Evolutionary conservation across 2,888 invertebrate species (phyloP), one percentile per base, ranked within the genome.

Genomic region (Sicus ferrugineus): DNA sequence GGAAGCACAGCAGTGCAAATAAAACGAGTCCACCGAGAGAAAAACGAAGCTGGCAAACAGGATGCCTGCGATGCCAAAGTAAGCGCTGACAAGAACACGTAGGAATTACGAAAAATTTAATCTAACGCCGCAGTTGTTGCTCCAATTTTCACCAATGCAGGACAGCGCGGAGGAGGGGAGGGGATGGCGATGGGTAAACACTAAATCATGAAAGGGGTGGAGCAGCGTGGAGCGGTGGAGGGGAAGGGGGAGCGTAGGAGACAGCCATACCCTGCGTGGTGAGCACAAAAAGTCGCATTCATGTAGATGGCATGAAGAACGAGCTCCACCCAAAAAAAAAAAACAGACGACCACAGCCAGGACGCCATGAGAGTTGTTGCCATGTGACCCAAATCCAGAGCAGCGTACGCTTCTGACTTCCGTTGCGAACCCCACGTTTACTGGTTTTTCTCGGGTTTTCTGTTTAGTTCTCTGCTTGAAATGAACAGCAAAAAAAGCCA

Each of bases 301-400:
- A 9, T 23, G 26, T 14, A 3, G 28, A 54, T 26, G 54, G 14
- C 54, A 23, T 23, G 26, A 54, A 54, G 23, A 54, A 26, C 16
- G 26, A 26, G 28, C 54, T 9, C 26, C 6, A 28, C 28, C 28
- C 28, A 28, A 1, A 23, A 21, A 54, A 14, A 46, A 3, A 28
- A 16, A 54, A 26, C 50, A 42, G 42, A 42, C n/a, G 42, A 42
- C 9, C 42, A 9, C 4, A n/a, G 14, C 14, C 11, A 34, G 42
- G 42, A 42, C 42, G 42, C 42, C 42, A 34, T 50, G 26, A 16
- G 28, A 26, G 21, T 26, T 19, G 66, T 66, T 56, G 54, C 54
- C 66, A 56, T 63, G 65, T 66, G 65, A 66, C 65, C 65, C 52
- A 66, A 54, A 66, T 66, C 14, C 52, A 19, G 61, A 52, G 50